Conservation (phyloP, 2,888 invertebrate genomes). For the Drosophila mercatorum region DNA sequence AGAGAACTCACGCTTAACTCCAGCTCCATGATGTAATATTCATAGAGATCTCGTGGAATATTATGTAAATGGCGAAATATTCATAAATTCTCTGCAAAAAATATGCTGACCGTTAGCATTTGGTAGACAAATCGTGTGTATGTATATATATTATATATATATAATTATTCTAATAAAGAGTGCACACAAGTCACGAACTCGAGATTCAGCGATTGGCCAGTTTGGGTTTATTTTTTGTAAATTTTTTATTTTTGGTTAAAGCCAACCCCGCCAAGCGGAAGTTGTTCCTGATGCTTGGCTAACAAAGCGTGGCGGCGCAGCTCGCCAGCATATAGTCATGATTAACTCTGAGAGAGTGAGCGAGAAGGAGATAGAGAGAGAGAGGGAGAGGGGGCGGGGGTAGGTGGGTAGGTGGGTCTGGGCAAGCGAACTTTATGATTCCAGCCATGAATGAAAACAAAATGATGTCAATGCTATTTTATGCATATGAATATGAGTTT, state of each 20-base stretch:
- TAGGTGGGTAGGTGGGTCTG: too few relatives aligned
- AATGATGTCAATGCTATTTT: constrained; percentile 83
- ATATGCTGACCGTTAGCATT: constrained; percentile 43
- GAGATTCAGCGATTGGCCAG: constrained; percentile 51
- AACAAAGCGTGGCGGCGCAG: constrained; percentile 83
- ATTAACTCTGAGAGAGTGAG: constrained; percentile 49
- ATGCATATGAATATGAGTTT: constrained; percentile 55
- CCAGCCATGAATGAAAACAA: constrained; percentile 55
- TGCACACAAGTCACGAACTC: constrained; percentile 53
- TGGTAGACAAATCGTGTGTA: constrained; percentile 7
- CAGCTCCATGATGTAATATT: constrained; percentile 44
- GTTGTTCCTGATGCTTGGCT: constrained; percentile 84
- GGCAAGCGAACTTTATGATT: constrained; percentile 71
- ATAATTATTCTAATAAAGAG: constrained; percentile 78
- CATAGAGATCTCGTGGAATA: constrained; percentile 5
- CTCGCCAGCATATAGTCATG: constrained; percentile 67
- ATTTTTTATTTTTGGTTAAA: constrained; percentile 21
- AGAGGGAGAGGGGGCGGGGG: not conserved
- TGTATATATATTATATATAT: not conserved
- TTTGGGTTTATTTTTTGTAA: constrained; percentile 2
- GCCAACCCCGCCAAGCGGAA: constrained; percentile 72
- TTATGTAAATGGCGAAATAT: constrained; percentile 42
- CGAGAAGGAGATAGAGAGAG: not conserved
- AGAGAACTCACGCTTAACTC: constrained; percentile 20
- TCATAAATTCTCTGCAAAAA: constrained; percentile 15